These are phyloP conservation scores for Calyptomena viridis DNA, from an alignment of 2,113 vertebrate species.

Conservation along the genomic window DNA sequence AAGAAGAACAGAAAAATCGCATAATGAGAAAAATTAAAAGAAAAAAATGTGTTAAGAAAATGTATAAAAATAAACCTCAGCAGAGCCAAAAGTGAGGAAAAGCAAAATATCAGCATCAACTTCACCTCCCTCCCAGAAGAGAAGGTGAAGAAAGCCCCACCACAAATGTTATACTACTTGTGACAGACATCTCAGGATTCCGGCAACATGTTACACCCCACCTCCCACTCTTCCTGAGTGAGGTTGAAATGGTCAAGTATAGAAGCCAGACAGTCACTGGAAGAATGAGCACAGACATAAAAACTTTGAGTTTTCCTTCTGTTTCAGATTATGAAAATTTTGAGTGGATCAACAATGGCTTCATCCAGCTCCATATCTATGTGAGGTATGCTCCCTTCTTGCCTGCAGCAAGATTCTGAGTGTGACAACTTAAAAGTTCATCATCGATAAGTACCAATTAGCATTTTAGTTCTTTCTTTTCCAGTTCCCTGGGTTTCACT, in stretches of 20 bases:
- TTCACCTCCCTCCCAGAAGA: not conserved
- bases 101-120: not conserved
- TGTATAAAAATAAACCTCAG: not conserved
- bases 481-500: accelerated
- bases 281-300: not conserved
- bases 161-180: not conserved
- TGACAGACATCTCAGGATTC: not conserved
- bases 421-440: not conserved
- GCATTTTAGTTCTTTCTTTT: not conserved
- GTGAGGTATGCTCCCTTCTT: not conserved
- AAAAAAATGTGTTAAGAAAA: not conserved
- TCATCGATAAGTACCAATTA: not conserved
- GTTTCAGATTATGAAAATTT: not conserved
- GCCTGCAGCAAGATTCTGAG: not conserved
- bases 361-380: not conserved
- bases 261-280: not conserved
- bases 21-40: not conserved
- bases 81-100: not conserved
- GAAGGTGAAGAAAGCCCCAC: not conserved
- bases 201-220: not conserved
- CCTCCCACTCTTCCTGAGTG: not conserved
- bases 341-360: not conserved
- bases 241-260: not conserved
- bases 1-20: not conserved
- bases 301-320: not conserved